phyloP scores from a whole-genome alignment of 23 tunicate genomes.

The Aplidium turbinatum region DNA sequence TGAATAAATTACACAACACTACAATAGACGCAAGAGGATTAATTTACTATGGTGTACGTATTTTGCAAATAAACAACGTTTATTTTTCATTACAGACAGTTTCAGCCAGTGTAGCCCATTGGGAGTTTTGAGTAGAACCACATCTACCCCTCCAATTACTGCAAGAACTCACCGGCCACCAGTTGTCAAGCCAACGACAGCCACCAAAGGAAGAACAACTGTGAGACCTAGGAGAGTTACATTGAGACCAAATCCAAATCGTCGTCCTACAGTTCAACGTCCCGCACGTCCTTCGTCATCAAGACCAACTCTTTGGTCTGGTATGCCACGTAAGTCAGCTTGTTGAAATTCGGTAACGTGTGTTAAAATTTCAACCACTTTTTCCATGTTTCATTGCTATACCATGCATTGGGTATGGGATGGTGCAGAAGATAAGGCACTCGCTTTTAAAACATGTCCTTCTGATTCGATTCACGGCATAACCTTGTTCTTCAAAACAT shows the following conservation, averaged over 20 bases:
- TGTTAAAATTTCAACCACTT: no score
- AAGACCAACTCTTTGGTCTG: not conserved
- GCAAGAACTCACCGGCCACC: not conserved
- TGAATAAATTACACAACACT: not conserved
- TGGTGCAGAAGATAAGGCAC: no score
- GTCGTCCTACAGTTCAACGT: slow-evolving; percentile 4
- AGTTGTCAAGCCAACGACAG: slow-evolving; percentile 12
- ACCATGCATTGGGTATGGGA: no score
- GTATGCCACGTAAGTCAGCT: slow-evolving; percentile 69
- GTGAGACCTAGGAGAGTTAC: slow-evolving; percentile 9
- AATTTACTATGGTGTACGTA: no score
- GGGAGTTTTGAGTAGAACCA: slow-evolving; percentile 19
- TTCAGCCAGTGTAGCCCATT: slow-evolving; percentile 10
- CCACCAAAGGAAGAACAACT: slow-evolving; percentile 24
- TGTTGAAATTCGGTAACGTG: no score
- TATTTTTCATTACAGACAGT: slow-evolving; percentile 9
- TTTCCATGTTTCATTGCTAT: no score
- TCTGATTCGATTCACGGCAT: no score
- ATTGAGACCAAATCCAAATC: slow-evolving; percentile 22
- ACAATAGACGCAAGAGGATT: no score
- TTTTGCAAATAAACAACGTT: no score
- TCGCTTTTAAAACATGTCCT: no score
- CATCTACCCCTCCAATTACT: slow-evolving; percentile 1
- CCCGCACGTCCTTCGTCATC: not conserved
- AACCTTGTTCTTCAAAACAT: no score